Evolutionary conservation across 2,888 invertebrate genomes (phyloP).

Genomic region (Linhomoeus sp.): DNA sequence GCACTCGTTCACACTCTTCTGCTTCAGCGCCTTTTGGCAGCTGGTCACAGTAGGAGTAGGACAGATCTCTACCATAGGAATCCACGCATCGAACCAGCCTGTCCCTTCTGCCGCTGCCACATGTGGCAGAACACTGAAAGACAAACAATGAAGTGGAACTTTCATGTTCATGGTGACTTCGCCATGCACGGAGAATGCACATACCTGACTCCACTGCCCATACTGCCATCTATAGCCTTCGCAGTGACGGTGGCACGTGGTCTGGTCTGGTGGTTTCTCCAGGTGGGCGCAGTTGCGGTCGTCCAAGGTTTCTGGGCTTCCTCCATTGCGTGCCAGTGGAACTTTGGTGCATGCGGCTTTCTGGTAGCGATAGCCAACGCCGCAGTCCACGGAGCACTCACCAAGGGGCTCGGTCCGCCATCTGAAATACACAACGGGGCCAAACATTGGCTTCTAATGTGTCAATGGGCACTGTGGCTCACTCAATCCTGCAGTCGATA

Average conservation of each 20-base stretch:
- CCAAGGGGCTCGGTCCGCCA: conserved; percentile 25
- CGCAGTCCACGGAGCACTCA: conserved; percentile 30
- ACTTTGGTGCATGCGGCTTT: conserved; percentile 9
- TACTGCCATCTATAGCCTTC: no score
- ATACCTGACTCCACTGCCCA: no score
- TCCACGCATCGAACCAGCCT: no score
- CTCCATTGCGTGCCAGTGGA: background rate
- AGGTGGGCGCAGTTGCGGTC: conserved; percentile 17
- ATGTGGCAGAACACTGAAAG: no score
- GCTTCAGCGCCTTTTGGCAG: conserved; percentile 15
- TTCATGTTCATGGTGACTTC: no score
- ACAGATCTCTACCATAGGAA: conserved; percentile 4
- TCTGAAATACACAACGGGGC: no score
- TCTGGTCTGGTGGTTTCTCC: conserved; percentile 11
- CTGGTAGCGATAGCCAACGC: conserved; percentile 12
- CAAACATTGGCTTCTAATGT: no score
- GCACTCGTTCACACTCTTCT: conserved; percentile 17
- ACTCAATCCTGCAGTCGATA: conserved; percentile 41
- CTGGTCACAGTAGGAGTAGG: conserved; percentile 11
- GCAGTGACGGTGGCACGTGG: conserved; percentile 10
- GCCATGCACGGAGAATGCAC: no score
- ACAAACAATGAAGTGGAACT: no score
- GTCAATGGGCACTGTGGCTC: no score
- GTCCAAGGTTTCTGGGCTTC: conserved; percentile 10
- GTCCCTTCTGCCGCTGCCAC: no score